Evolutionary conservation across 2,797 vertebrate species (phyloP).

Genomic region (Micromesistius poutassou): DNA sequence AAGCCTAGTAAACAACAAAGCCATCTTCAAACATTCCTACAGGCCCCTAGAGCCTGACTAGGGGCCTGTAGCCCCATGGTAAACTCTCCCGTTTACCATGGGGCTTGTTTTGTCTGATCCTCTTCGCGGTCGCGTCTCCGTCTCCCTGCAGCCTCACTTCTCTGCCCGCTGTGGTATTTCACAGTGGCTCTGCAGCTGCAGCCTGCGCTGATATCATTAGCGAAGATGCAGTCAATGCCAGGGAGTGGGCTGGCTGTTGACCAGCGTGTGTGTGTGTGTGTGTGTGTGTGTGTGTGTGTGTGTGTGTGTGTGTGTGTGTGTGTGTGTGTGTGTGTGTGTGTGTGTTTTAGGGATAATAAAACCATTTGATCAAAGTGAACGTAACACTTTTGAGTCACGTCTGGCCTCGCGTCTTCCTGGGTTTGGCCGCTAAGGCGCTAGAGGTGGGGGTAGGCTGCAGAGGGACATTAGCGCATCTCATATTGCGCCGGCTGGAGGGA

Average conservation of each 20-base stretch:
- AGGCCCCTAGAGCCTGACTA: background rate
- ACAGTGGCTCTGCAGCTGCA: conserved; percentile 61
- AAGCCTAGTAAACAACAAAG: background rate
- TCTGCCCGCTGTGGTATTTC: conserved; percentile 73
- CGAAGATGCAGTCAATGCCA: conserved; percentile 62
- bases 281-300: background rate
- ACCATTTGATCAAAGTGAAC: background rate
- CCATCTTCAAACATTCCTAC: background rate
- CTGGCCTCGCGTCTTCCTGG: conserved; percentile 14
- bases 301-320: background rate
- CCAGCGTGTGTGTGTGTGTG: conserved; percentile 32
- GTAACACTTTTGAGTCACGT: background rate
- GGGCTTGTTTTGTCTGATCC: background rate
- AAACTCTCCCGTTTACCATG: background rate
- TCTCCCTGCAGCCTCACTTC: conserved; percentile 62
- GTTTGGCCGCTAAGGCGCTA: conserved; percentile 16
- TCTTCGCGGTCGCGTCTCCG: background rate
- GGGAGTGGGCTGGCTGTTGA: conserved; percentile 59
- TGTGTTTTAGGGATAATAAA: background rate
- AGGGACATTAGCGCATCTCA: conserved; percentile 65
- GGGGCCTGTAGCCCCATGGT: too few relatives aligned
- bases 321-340: conserved; percentile 48
- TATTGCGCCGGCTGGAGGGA: conserved; percentile 58
- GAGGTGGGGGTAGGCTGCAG: conserved; percentile 25
- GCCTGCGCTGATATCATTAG: conserved; percentile 69